Base-by-base conservation (phyloP, 2,888 invertebrate genomes). In the Pristionchus entomophagus region DNA sequence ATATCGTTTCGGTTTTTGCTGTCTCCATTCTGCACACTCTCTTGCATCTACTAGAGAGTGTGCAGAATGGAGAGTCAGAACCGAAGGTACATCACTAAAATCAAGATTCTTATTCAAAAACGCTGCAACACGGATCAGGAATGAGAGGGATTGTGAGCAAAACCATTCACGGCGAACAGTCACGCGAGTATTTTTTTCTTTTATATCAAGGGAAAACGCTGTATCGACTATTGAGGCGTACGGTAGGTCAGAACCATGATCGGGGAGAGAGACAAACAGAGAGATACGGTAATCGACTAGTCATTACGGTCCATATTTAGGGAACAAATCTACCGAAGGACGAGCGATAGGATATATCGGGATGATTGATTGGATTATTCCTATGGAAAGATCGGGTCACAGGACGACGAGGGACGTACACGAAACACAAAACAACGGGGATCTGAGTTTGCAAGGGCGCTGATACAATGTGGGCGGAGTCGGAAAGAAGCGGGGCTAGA, bases 251-350 rank as follows among this genome's bases (percentile, higher is more conserved):
- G 32, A 26, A 29, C 5, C 17, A 32, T 62, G 14, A 32, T 56
- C 26, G 56, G 56, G 56, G 26, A 26, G 26, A 62, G 17, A 62
- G 62, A 32, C 17, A 22, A 22, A 56, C 38, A 35, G 38, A 35
- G 22, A 69, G 10, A 12, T 10, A 38, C 69, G 38, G 22, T n/a
- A n/a, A n/a, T n/a, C 38, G 35, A 69, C 69, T 69, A 69, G 69
- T 69, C 38, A 69, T 35, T n/a, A 69, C 69, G 69, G 69, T 69
- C 69, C 17, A 69, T 69, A n/a, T n/a, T n/a, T n/a, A n/a, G n/a
- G 38, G 69, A 69, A 38, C 69, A n/a, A n/a, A 69, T 69, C 69
- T 69, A 69, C 69, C 69, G 69, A 69, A 69, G 38, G 22, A 32
- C 8, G 69, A 17, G 8, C 14, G 62, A 26, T 59, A 59, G 51